Evolutionary conservation across 2,113 vertebrate genomes (phyloP), one percentile per base, ranked within the genome.

Genomic region (Corapipo altera): DNA sequence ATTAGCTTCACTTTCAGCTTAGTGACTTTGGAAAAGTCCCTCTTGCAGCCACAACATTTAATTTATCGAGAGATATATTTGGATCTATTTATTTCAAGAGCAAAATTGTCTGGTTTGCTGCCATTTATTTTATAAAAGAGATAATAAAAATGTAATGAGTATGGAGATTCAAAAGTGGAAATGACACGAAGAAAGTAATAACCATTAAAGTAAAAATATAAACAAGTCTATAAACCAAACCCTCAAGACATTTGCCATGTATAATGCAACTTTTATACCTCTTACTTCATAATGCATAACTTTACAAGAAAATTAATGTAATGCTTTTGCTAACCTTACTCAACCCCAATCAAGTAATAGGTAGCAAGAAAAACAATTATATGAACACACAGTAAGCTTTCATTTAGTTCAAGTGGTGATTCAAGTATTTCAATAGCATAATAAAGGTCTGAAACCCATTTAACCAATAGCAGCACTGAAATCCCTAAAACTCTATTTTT

Each of bases 121-220:
- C 76, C 95, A 95, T 93, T 89, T 95, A 95, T 96, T 97, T 97
- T 96, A 96, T 95, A 98, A 97, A 96, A 86, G 93, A 82, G 30
- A 95, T 97, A 96, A 97, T 97, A 97, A 98, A 98, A 97, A 75
- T n/a, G 9, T 97, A 98, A 98, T 97, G 96, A 98, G 86, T 80
- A 88, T 82, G 57, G 89, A 97, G 95, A 98, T 93, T 91, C 92
- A 96, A 92, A 97, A 58, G 61, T 77, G 96, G 78, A 97, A 98
- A 98, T 95, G 95, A 96, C 95, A 97, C 2, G 2, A 72, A 95
- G 88, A 96, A 97, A 93, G 95, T 85, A 97, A 97, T 98, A 97
- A 98, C 97, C 97, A 97, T 97, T 97, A 96, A 95, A 97, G 97
- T 95, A 95, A 98, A 98, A 95, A 97, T 96, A 97, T 91, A 98